Conservation (phyloP, 2,888 invertebrate species). For the Tetragnatha montana region DNA sequence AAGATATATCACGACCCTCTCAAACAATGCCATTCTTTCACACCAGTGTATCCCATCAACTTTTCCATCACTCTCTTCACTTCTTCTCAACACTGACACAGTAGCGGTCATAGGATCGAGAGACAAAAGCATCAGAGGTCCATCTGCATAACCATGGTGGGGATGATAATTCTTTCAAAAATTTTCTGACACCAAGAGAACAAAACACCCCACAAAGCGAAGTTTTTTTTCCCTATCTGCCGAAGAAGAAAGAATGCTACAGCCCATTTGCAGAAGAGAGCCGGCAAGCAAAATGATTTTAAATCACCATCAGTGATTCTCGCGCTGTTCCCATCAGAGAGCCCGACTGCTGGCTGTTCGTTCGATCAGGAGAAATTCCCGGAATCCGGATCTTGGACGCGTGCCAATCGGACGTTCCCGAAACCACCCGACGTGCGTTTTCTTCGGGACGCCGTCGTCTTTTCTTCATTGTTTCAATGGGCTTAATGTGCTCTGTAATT, state of each 20-base stretch:
- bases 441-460: background rate
- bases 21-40: too few relatives aligned
- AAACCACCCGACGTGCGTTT: slow-evolving; percentile 4
- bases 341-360: background rate
- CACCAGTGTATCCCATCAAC: too few relatives aligned
- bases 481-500: background rate
- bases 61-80: too few relatives aligned
- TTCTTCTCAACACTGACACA: too few relatives aligned
- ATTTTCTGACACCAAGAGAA: background rate
- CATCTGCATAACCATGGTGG: too few relatives aligned
- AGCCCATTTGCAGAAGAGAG: background rate
- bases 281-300: background rate
- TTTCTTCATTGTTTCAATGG: slow-evolving; percentile 8
- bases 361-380: too few relatives aligned
- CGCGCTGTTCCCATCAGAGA: slow-evolving; percentile 1
- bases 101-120: too few relatives aligned
- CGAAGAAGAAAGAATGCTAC: background rate
- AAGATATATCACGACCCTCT: too few relatives aligned
- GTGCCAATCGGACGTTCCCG: too few relatives aligned
- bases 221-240: background rate
- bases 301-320: background rate
- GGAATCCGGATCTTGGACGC: too few relatives aligned
- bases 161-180: too few relatives aligned
- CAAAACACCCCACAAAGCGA: background rate
- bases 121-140: too few relatives aligned